A percentile compares a stretch with the other conserved stretches of the same genome.
phyloP scores from a whole-genome alignment of 2,888 invertebrate species.

The Antheraea assamensis region DNA sequence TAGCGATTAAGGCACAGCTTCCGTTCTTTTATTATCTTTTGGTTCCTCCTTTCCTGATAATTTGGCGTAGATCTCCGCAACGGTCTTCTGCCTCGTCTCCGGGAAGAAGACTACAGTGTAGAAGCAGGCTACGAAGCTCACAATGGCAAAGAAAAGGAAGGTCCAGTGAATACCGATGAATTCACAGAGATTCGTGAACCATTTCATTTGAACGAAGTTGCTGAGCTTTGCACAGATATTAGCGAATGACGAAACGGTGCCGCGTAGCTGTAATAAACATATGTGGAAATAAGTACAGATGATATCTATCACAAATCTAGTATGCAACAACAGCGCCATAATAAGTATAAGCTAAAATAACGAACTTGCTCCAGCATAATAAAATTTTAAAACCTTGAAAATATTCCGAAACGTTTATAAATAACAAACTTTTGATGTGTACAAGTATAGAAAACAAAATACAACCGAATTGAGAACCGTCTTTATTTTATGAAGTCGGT shows the following conservation, averaged over 20 bases:
- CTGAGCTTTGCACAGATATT: slow-evolving; percentile 73
- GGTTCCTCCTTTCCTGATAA: slow-evolving; percentile 50
- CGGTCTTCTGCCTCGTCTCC: slow-evolving; percentile 66
- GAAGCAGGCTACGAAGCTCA: slow-evolving; percentile 63
- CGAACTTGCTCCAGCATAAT: neutral
- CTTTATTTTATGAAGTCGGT: no score
- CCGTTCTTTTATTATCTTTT: slow-evolving; percentile 44
- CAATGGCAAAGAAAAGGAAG: slow-evolving; percentile 65
- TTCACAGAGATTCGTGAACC: slow-evolving; percentile 67
- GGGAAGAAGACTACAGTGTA: slow-evolving; percentile 66
- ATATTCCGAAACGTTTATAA: no score
- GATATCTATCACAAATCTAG: neutral
- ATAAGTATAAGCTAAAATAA: neutral
- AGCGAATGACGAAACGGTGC: slow-evolving; percentile 71
- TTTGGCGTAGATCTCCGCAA: slow-evolving; percentile 70
- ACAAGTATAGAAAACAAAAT: no score
- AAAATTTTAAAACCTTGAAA: no score
- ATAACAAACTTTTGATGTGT: no score
- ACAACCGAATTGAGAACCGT: no score
- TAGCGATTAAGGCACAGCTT: slow-evolving; percentile 39
- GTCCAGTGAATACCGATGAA: slow-evolving; percentile 73
- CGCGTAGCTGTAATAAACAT: slow-evolving; percentile 60
- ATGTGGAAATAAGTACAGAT: neutral
- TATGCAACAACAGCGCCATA: neutral
- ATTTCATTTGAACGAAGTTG: slow-evolving; percentile 75